Base-by-base conservation (phyloP, 2,888 invertebrate species). In the Drosophila merina region DNA sequence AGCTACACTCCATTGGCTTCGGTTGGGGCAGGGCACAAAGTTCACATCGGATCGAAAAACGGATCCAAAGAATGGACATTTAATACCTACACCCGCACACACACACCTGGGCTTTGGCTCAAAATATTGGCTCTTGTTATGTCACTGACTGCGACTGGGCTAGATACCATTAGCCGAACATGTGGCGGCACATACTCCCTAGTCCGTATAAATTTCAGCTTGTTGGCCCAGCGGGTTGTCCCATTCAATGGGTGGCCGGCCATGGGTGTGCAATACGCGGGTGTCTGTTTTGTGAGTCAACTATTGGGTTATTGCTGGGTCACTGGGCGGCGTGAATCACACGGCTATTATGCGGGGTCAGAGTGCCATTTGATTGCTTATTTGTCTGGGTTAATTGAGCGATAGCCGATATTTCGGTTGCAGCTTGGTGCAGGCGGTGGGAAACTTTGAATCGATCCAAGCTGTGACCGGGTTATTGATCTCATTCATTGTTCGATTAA, bases 1-100 rank as follows among this genome's bases (percentile, higher is more conserved):
- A 36, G 71, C 68, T 71, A 87, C 86, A 82, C 83, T 87, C 50
- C 72, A 87, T 79, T 85, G 87, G 50, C 57, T 70, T 44, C 52
- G 55, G 20, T 47, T 50, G 25, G 67, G 55, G 59, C 45, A 66
- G 70, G 62, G 75, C 70, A 44, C 60, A 81, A 64, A 72, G 71
- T 75, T 69, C 68, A 72, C 5, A 14, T 28, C 50, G 33, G 20
- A 40, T 57, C 28, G 31, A 12, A 40, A 40, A 14, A 42, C 28
- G 31, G 44, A 20, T 44, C 55, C 50, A 64, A 57, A 57, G 64
- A 64, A 64, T 55, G 68, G 31, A 47, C 68, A 42, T 42, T 20
- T 20, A 42, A 26, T 30, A 25, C 52, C 2, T 66, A 20, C 40
- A 54, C 55, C 14, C 31, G 14, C 36, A 25, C 52, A 5, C 72